Percentiles rank a stretch among this genome's conserved stretches.
These are phyloP conservation scores for Pectinophora gossypiella DNA, from an alignment of 1,140 invertebrate genomes.

Conservation along the genomic window DNA sequence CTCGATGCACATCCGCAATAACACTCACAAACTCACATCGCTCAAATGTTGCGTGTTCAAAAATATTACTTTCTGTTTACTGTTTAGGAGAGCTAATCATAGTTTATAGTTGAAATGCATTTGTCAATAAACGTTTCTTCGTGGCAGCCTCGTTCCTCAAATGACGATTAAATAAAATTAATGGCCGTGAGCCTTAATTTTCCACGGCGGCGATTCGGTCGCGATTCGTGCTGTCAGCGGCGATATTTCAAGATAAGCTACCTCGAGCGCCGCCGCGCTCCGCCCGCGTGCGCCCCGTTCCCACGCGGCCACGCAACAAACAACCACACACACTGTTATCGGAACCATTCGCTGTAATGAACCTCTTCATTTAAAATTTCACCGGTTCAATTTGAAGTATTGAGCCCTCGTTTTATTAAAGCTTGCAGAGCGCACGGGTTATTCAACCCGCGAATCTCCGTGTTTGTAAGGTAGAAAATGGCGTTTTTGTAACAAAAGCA, in stretches of 20 bases:
- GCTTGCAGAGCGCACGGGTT: no score
- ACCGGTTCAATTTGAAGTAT: background rate
- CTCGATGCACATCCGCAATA: no score
- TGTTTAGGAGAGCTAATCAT: no score
- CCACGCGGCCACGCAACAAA: slow-evolving; percentile 26
- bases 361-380: slow-evolving; percentile 1
- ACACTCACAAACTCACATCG: no score
- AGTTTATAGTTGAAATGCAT: background rate
- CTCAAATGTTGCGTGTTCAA: no score
- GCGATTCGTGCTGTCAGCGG: slow-evolving; percentile 37
- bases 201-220: slow-evolving; percentile 20
- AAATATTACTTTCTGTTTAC: no score
- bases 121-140: background rate
- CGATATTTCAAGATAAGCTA: slow-evolving; percentile 62
- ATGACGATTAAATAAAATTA: slow-evolving; percentile 29
- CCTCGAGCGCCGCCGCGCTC: slow-evolving; percentile 35
- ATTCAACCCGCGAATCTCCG: no score
- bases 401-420: background rate
- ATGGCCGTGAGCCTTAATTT: slow-evolving; percentile 31
- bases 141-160: background rate
- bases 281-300: slow-evolving; percentile 35
- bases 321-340: slow-evolving; percentile 1
- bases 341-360: background rate
- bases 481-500: no score
- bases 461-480: no score